Conservation (phyloP, 2,797 vertebrate genomes). For the Phyllotis vaccarum region DNA sequence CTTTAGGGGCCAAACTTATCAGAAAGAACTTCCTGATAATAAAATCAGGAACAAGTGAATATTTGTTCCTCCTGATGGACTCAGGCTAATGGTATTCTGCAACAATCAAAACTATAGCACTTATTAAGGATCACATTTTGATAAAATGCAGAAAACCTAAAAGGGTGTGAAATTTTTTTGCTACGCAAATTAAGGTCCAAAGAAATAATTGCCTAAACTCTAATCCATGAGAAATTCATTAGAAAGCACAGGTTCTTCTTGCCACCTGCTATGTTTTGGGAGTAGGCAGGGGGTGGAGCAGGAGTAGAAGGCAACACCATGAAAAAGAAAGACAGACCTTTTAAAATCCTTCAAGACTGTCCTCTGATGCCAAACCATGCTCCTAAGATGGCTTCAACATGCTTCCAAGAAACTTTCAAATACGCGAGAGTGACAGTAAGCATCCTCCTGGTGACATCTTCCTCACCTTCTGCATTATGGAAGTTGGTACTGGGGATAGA, state of each 20-base stretch:
- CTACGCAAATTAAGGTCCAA: not conserved
- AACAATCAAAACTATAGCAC: not conserved
- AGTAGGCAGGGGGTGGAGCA: not conserved
- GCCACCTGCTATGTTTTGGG: not conserved
- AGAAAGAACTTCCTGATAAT: not conserved
- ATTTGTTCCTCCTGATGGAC: not conserved
- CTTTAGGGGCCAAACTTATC: rapidly evolving
- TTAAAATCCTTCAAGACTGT: not conserved
- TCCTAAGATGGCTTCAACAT: rapidly evolving
- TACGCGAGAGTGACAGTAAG: not conserved
- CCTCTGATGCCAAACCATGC: not conserved
- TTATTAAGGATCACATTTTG: not conserved
- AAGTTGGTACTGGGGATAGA: not conserved
- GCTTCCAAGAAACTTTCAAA: not conserved
- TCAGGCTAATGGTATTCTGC: not conserved
- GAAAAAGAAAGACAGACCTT: not conserved
- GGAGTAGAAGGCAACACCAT: not conserved
- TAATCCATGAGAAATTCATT: rapidly evolving
- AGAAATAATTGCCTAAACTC: not conserved
- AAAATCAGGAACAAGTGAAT: not conserved
- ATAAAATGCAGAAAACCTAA: not conserved
- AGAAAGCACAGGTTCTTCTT: too few relatives aligned
- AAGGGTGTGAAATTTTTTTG: not conserved
- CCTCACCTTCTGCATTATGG: not conserved
- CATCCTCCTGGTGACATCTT: not conserved